Base-by-base conservation (phyloP, 2,797 vertebrate genomes). In the Tangara arthus region DNA sequence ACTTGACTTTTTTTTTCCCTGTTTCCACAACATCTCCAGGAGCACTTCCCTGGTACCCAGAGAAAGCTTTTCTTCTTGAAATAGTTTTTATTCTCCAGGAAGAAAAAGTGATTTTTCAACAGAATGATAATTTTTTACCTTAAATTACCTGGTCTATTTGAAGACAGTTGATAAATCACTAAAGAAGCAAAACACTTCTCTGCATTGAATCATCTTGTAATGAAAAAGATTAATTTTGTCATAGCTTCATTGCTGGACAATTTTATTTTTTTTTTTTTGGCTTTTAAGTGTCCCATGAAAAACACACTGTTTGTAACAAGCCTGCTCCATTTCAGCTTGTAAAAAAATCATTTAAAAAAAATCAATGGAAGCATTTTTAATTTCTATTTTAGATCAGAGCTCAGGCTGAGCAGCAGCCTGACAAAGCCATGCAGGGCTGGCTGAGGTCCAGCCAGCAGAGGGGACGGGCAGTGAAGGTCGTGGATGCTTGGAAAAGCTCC, bases 361-460 rank as follows among this genome's bases (percentile, higher is more conserved):
- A 47, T 11, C 55, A 60, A 6, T 42, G 69, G 65, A 65, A 0
- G 2, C 24, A 59, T 83, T 94, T 96, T 91, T 63, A 81, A 86
- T 65, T 83, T 82, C 93, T 95, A 69, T 94, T 94, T 96, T 94
- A 65, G 95, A 76, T 84, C 73, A 90, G 49, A 37, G 69, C 69
- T 35, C 42, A 16, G 41, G 82, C 87, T 82, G 8, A 90, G 76
- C 76, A 46, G 61, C 50, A 47, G 1, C 2, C 76, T 91, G 87
- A 83, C 91, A 93, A 34, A 93, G 77, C 72, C 27, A 44, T n/a
- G 23, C 5, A 1, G 85, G 61, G 65, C 90, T 96, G 95, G 96
- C 95, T 52, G 79, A 53, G 35, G 12, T 71, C 93, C 95, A 96
- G 79, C 35, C 71, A 90, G 81, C 77, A 35, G 52, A 93, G 81